Evolutionary conservation across 2,797 vertebrate species (phyloP).

Genomic region (Steatocranus sp.): DNA sequence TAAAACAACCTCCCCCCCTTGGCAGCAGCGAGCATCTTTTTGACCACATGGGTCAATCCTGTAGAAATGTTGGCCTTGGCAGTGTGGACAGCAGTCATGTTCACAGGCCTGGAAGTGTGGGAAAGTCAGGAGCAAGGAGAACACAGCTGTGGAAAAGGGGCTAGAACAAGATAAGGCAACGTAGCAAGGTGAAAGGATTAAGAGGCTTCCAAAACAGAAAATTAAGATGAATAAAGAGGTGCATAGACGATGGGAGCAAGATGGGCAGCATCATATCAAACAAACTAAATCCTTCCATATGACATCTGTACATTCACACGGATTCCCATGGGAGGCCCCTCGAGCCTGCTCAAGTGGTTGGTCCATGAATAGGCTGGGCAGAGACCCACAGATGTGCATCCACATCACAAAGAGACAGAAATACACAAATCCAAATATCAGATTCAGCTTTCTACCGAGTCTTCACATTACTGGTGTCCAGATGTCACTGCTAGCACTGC

Average conservation of each 20-base stretch:
- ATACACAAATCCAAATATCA: conserved; percentile 43
- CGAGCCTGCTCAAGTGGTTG: not conserved
- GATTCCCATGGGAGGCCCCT: not conserved
- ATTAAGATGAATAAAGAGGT: not conserved
- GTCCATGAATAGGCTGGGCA: conserved; percentile 47
- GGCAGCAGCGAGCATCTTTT: conserved; percentile 51
- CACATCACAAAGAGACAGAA: conserved; percentile 57
- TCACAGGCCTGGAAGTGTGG: conserved; percentile 46
- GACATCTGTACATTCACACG: not conserved
- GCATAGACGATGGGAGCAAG: not conserved
- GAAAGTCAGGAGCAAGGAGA: conserved; percentile 25
- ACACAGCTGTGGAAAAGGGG: not conserved
- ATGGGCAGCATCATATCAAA: not conserved
- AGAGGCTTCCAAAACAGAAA: not conserved
- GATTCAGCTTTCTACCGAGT: conserved; percentile 31
- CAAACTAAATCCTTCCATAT: not conserved
- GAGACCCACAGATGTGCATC: conserved; percentile 54
- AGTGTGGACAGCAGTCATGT: not conserved
- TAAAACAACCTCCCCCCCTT: conserved; percentile 49
- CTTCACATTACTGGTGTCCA: conserved; percentile 32
- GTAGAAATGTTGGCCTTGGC: conserved; percentile 32
- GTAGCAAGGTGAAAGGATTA: not conserved
- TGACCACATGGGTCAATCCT: conserved; percentile 28
- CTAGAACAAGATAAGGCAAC: not conserved
- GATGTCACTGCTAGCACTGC: conserved; percentile 25